Conservation (phyloP, 2,797 vertebrate species). For the Huso huso region DNA sequence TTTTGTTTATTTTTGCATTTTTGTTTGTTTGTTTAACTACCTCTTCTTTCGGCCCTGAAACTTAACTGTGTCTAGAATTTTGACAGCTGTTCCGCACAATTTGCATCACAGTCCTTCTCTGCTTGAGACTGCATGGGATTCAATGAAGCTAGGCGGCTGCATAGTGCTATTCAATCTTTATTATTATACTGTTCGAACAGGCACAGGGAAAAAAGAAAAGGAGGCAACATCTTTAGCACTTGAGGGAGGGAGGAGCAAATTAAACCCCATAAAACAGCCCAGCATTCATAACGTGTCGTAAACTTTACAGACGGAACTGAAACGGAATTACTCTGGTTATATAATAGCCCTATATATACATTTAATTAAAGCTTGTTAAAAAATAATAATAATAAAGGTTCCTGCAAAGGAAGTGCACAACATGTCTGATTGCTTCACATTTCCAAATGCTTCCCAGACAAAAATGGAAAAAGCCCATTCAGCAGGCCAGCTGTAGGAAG, state of each 20-base stretch:
- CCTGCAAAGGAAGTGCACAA: not conserved
- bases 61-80: too few relatives aligned
- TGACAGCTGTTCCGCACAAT: not conserved
- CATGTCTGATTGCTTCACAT: not conserved
- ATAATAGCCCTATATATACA: not conserved
- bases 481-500: not conserved
- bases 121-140: not conserved
- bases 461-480: not conserved
- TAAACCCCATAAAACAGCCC: not conserved
- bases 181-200: not conserved
- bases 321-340: not conserved
- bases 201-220: not conserved
- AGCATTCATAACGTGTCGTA: not conserved
- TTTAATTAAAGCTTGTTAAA: not conserved
- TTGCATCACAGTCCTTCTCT: not conserved
- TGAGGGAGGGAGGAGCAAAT: not conserved
- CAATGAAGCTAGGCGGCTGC: not conserved
- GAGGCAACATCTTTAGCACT: not conserved
- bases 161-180: not conserved
- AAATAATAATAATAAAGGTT: not conserved
- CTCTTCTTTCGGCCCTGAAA: too few relatives aligned
- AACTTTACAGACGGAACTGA: not conserved
- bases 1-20: too few relatives aligned
- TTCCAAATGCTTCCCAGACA: not conserved
- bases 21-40: too few relatives aligned